These are phyloP conservation scores for Manduca sexta DNA, from an alignment of 1,140 invertebrate species.

Conservation along the genomic window DNA sequence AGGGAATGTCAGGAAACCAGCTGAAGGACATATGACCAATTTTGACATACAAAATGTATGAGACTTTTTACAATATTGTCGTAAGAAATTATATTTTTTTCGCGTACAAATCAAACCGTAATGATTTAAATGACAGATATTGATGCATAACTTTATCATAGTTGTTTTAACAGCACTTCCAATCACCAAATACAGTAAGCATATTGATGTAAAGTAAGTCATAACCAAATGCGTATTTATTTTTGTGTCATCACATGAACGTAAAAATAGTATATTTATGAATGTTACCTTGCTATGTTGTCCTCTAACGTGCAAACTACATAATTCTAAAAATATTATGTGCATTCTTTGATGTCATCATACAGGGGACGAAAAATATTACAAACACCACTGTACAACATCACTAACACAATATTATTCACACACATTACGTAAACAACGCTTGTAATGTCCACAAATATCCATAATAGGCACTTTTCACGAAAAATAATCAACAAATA, in stretches of 20 bases:
- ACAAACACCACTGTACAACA: constrained; percentile 5
- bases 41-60: too few relatives aligned
- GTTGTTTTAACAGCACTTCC: too few relatives aligned
- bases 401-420: constrained; percentile 2
- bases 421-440: background rate
- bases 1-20: too few relatives aligned
- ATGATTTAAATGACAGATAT: too few relatives aligned
- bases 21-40: too few relatives aligned
- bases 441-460: background rate
- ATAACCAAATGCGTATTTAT: too few relatives aligned
- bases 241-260: background rate
- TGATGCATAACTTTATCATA: too few relatives aligned
- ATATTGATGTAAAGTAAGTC: too few relatives aligned
- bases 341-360: constrained; percentile 58
- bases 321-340: constrained; percentile 71
- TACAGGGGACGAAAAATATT: background rate
- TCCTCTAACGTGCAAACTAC: constrained; percentile 59
- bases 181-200: too few relatives aligned
- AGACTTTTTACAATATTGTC: too few relatives aligned
- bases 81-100: too few relatives aligned
- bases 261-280: constrained; percentile 1
- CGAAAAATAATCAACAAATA: constrained; percentile 21
- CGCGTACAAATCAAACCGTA: too few relatives aligned
- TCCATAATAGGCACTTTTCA: constrained; percentile 24
- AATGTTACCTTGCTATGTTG: constrained; percentile 37